Conservation (phyloP, 64 coral and sea anemone species). For the Porites lutea region DNA sequence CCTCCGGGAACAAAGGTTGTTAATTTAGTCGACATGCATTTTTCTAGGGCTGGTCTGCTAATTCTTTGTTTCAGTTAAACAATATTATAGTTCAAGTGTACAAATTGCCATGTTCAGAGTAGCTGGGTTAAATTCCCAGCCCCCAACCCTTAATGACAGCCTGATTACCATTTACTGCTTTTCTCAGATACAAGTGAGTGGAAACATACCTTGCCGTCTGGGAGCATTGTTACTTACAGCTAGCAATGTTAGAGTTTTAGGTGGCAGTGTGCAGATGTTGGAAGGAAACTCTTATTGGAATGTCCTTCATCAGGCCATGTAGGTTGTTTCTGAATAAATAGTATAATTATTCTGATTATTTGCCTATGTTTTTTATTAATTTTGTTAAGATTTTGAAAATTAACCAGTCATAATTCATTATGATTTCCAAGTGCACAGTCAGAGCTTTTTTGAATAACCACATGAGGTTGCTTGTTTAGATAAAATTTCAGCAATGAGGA, state of each 20-base stretch:
- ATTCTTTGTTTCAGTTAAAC: too few species aligned
- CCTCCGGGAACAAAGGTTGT: conserved; percentile 93
- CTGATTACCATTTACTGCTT: not conserved
- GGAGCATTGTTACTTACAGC: conserved; percentile 74
- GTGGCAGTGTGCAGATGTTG: conserved; percentile 68
- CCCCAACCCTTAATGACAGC: too few species aligned
- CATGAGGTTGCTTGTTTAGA: too few species aligned
- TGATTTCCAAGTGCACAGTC: too few species aligned
- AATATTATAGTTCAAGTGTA: too few species aligned
- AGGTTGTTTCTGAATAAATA: not conserved
- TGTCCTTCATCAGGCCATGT: conserved; percentile 85
- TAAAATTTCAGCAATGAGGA: too few species aligned
- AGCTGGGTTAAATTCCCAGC: too few species aligned
- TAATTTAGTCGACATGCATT: not conserved
- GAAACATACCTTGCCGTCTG: conserved; percentile 51
- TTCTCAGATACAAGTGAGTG: conserved; percentile 72
- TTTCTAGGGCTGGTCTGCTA: not conserved
- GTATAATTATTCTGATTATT: too few species aligned
- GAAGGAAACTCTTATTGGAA: conserved; percentile 88
- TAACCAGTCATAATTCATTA: not conserved
- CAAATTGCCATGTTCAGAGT: too few species aligned
- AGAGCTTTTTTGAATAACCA: too few species aligned
- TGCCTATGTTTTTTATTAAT: not conserved
- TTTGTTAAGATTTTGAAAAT: not conserved
- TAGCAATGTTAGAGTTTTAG: conserved; percentile 62